Base-by-base conservation (phyloP, 2,797 vertebrate species). In the Sebastes nivosus region DNA sequence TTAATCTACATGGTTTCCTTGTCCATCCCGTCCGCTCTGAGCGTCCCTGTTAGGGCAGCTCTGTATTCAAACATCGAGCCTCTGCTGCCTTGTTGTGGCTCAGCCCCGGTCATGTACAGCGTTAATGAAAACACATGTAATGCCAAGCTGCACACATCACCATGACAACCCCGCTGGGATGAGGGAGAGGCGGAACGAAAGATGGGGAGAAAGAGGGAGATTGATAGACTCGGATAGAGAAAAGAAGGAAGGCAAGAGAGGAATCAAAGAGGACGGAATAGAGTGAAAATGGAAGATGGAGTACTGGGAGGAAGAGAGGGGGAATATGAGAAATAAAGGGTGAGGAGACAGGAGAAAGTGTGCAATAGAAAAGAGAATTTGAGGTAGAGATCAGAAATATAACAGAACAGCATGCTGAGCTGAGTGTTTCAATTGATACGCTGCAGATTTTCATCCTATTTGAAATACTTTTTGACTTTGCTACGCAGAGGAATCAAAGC, bases 71-170 rank as follows among this genome's bases (percentile, higher is more conserved):
- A 88, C 78, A 73, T 63, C 64, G 61, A 13, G 58, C 67, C 29
- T 55, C 83, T 66, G 79, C 29, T 20, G 83, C 67, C 80, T 79
- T 67, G 58, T 68, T 86, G 80, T 13, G 25, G 75, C 82, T 89
- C 81, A 64, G 30, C 11, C 77, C 27, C 52, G n/a, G 75, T 77
- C 76, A 52, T 87, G 88, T 86, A 77, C 71, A 36, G 67, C 75
- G 61, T 88, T 89, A 88, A 80, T 67, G 57, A 83, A 90, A 92
- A 89, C 88, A 88, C 87, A 87, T 93, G 93, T 89, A 91, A 88
- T 80, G 74, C 83, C 83, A 87, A 87, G 87, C 84, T 73, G 76
- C 79, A 77, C 82, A 81, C 65, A 65, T 91, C 76, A 38, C 90
- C 90, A 92, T 86, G 90, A 90, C 92, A 93, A 93, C 89, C 71